Percentiles rank a stretch among this genome's conserved stretches.
Evolutionary conservation across 2,113 vertebrate genomes (phyloP).

Genomic region (Cheirogaleus medius): DNA sequence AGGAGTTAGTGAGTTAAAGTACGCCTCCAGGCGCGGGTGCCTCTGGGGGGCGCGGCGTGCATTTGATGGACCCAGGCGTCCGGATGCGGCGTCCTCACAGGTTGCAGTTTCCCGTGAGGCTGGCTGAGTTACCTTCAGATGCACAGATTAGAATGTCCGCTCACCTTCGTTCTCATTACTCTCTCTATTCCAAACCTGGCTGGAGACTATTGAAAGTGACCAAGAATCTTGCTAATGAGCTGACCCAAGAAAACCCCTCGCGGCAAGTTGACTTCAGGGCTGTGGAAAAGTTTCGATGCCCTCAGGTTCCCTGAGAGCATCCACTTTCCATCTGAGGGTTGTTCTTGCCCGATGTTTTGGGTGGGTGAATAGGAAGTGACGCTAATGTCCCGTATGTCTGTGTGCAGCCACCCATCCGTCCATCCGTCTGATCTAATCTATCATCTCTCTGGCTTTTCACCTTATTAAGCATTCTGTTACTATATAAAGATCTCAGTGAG

Average conservation of each 20-base stretch:
- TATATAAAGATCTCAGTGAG: background rate
- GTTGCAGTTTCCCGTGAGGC: accelerated
- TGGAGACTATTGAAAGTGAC: background rate
- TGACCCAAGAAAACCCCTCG: background rate
- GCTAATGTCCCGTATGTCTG: background rate
- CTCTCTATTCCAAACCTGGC: background rate
- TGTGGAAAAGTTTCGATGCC: background rate
- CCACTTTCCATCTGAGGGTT: background rate
- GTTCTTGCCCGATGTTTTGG: background rate
- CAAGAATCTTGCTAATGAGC: background rate
- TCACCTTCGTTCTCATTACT: accelerated
- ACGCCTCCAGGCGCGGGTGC: accelerated
- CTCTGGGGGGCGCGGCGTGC: accelerated
- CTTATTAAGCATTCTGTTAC: background rate
- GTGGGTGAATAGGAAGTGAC: background rate
- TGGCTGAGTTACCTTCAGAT: too few species aligned
- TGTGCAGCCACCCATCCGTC: accelerated
- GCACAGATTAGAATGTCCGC: accelerated
- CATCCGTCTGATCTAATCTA: too few species aligned
- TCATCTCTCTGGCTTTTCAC: background rate
- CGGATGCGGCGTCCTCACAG: accelerated
- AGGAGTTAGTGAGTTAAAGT: background rate
- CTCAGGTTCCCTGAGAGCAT: background rate
- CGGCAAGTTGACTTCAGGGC: accelerated
- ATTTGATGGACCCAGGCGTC: accelerated